Base-by-base conservation (phyloP, 53 echinoderm and acorn worm species). In the Apostichopus leukothele region DNA sequence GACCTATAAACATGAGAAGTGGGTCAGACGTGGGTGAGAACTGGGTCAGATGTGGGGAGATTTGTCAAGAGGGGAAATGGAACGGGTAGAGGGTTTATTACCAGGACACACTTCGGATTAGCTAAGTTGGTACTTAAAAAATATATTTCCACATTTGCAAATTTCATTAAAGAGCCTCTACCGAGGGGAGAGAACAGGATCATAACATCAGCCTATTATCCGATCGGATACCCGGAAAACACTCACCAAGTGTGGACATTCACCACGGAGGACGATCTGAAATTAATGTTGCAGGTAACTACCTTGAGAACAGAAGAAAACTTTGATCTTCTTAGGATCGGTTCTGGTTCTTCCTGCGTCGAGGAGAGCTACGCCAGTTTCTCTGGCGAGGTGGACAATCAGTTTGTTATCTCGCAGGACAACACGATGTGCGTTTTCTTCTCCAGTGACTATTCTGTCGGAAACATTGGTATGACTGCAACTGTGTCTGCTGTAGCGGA, bases 351-450 rank as follows among this genome's bases (percentile, higher is more conserved):
- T 53, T 16, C 79, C 51, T 79, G 79, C 18, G 51, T 4, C 52
- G 16, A 10, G 4, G 4, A 9, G 14, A 18, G 19, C 51, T 79
- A 50, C 52, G 50, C 9, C n/a, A 53, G 51, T n/a, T 19, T 79
- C 13, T 79, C 79, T 4, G 79, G 79, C 8, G 53, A 27, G 7
- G 7, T 50, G 13, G 12, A 50, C 19, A 9, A 51, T 8, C 79
- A 12, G 5, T 13, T 50, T 9, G 50, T 79, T 10, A 12, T 79
- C 53, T 79, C 79, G 10, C 12, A 79, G 51, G 79, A 79, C 53
- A 79, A 79, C 50, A 79, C 79, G 7, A 79, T 79, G 79, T 79
- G 79, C 18, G 7, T 79, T 10, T 79, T 13, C 79, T 79, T 50
- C 18, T 19, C 51, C n/a, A 53, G 52, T 7, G 79, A 79, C 53